Conservation (phyloP, 64 coral and sea anemone species). For the Stichodactyla mertensii region DNA sequence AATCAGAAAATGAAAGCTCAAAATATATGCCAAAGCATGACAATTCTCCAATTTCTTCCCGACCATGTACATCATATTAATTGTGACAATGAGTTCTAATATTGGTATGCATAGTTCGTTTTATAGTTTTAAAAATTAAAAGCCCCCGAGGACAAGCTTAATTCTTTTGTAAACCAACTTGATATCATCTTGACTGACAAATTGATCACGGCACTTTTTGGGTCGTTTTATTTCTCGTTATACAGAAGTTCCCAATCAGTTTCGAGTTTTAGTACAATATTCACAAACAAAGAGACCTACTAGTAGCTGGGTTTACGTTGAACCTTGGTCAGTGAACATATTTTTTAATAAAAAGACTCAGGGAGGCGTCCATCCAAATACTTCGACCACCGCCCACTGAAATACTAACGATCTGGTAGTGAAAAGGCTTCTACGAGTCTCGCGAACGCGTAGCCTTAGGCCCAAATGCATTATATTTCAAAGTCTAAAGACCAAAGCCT, state of each 20-base stretch:
- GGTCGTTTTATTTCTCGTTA: not conserved
- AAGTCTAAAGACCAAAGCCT: not conserved
- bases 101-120: not conserved
- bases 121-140: not conserved
- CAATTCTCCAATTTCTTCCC: no score
- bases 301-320: not conserved
- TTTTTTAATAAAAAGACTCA: not conserved
- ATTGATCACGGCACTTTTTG: not conserved
- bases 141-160: slow-evolving; percentile 4
- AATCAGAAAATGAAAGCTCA: not conserved
- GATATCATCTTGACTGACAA: slow-evolving; percentile 2
- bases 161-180: slow-evolving; percentile 3
- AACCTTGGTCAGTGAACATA: not conserved
- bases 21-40: not conserved
- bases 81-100: not conserved
- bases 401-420: not conserved
- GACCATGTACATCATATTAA: no score
- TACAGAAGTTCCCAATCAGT: no score
- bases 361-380: not conserved
- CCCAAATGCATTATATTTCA: not conserved
- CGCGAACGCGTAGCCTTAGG: not conserved
- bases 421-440: not conserved
- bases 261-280: no score
- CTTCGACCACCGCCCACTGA: not conserved
- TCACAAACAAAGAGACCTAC: no score